Conservation (phyloP, 1,140 invertebrate species). For the Samia ricini region DNA sequence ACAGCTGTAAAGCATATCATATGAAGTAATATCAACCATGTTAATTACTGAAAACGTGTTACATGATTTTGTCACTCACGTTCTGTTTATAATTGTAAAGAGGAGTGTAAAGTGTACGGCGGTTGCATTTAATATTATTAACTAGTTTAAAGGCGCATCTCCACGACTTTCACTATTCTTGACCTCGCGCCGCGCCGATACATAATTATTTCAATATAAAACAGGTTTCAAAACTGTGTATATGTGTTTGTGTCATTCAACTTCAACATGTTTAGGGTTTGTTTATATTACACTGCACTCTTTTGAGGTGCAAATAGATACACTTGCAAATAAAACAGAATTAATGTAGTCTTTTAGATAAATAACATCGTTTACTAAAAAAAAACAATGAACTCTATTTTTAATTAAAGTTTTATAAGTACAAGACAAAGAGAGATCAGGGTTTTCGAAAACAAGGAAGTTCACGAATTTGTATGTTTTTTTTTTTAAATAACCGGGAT, state of each 20-base stretch:
- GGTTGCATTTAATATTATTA: background rate
- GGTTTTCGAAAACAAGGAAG: too few relatives aligned
- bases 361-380: too few relatives aligned
- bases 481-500: too few relatives aligned
- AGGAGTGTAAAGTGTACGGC: background rate
- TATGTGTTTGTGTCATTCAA: constrained; percentile 1
- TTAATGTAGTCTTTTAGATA: too few relatives aligned
- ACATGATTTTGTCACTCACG: background rate
- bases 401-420: too few relatives aligned
- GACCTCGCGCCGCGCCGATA: background rate
- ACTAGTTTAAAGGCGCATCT: background rate
- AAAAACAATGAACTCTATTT: too few relatives aligned
- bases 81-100: background rate
- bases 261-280: background rate
- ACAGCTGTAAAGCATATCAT: too few relatives aligned
- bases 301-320: background rate
- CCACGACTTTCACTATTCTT: background rate
- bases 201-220: background rate
- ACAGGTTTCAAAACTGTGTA: background rate
- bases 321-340: background rate
- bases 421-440: too few relatives aligned
- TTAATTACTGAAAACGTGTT: too few relatives aligned
- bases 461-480: too few relatives aligned
- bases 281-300: background rate
- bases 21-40: too few relatives aligned